Base-by-base conservation (phyloP, 2,797 vertebrate species). In the Rhinatrema bivittatum region DNA sequence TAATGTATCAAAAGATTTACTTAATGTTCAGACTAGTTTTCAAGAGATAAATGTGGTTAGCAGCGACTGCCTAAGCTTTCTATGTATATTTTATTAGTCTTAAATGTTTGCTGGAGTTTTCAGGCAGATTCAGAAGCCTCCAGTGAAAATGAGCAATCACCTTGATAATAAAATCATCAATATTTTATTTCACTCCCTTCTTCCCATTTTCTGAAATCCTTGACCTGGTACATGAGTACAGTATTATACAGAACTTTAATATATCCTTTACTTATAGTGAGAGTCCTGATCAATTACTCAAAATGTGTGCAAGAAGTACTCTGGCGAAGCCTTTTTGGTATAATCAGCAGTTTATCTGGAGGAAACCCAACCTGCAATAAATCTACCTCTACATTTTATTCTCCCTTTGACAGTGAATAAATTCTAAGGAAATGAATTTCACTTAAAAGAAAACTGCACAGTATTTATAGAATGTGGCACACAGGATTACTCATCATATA, bases 231-330 rank as follows among this genome's bases (percentile, higher is more conserved):
- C 42, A n/a, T n/a, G n/a, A 42, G 42, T 53, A 44, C 1, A 0
- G n/a, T 0, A 2, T 52, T 50, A 49, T 20, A 30, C 37, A 26
- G 39, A 32, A 3, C 23, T 40, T 45, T 37, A 42, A 13, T 28
- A 14, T 12, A 39, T 26, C 10, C 17, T 13, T 11, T 3, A 22
- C 46, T 2, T 17, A 1, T 36, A n/a, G 5, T n/a, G 30, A 9
- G 27, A 56, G 7, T 35, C 46, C 38, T 44, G 17, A 36, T 60
- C n/a, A n/a, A n/a, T n/a, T n/a, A n/a, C n/a, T n/a, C n/a, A n/a
- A n/a, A n/a, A n/a, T n/a, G n/a, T n/a, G n/a, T n/a, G n/a, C n/a
- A n/a, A n/a, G n/a, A n/a, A n/a, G n/a, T n/a, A n/a, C n/a, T n/a
- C n/a, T n/a, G n/a, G n/a, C n/a, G n/a, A n/a, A n/a, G n/a, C n/a